Evolutionary conservation across 1,140 invertebrate genomes (phyloP), one percentile per base, ranked within the genome.

Genomic region (Rhyacophila brunnea): DNA sequence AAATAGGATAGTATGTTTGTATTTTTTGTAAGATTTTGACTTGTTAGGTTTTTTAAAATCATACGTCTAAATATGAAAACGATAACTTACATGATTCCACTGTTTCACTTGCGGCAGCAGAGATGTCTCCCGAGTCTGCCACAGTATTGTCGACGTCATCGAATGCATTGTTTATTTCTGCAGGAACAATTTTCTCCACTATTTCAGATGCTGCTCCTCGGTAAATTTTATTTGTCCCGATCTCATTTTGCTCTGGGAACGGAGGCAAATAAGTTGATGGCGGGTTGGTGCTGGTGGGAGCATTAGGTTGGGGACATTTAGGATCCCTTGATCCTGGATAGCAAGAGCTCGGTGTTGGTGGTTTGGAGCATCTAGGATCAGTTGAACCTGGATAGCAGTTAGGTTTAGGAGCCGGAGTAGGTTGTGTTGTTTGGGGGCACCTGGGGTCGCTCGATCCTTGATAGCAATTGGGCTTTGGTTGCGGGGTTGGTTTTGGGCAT

Each of bases 251-350:
- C 40, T 65, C 57, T 0, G 74, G 74, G 51, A 79, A 75, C 11
- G 78, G 80, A 11, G 79, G 80, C 45, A 80, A 67, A 58, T 81
- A 81, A 2, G 79, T 80, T 28, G 77, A 74, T 13, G 80, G 79
- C 35, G 81, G 78, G 43, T 80, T 80, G 10, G 79, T 82, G 32
- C 78, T 81, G 36, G 70, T 74, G n/a, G 77, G 77, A 13, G 71
- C 72, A 14, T 77, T 78, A 18, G 77, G 76, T 58, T 79, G 75
- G 3, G 81, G 80, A 58, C 83, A 85, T 49, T 80, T 81, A 6
- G 82, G 82, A 73, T 85, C 82, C 40, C 70, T 77, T 9, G 81
- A 82, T 35, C 83, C 83, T 5, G 82, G 81, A 57, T 80, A 83
- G 62, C 82, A 83, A 28, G 77, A 77, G 45, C 73, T 73, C 6